Evolutionary conservation across 2,113 vertebrate species (phyloP).

Genomic region (Mesitornis unicolor): DNA sequence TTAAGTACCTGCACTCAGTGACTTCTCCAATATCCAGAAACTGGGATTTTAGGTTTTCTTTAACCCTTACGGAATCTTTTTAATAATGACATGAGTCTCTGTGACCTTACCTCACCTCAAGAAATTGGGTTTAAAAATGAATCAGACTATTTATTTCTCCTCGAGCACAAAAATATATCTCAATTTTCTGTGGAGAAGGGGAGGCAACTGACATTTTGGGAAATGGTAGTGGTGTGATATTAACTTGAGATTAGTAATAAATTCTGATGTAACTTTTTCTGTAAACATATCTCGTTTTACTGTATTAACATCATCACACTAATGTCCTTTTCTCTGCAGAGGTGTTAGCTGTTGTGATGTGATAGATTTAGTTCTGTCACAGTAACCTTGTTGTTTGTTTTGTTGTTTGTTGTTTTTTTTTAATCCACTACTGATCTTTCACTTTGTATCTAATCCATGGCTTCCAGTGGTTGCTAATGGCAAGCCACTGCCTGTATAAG

Average conservation of each 20-base stretch:
- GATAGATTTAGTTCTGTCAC: not conserved
- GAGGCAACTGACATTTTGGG: not conserved
- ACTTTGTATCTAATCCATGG: not conserved
- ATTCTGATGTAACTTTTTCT: not conserved
- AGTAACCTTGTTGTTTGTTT: not conserved
- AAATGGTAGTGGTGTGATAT: not conserved
- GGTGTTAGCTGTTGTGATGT: not conserved
- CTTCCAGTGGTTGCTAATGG: not conserved
- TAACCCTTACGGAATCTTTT: not conserved
- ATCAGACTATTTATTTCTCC: not conserved
- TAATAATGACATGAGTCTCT: not conserved
- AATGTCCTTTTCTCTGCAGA: not conserved
- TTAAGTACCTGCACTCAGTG: not conserved
- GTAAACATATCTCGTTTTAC: not conserved
- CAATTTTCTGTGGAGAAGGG: not conserved
- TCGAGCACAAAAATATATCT: not conserved
- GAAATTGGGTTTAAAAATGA: not conserved
- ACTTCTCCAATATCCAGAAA: not conserved
- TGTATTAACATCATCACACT: not conserved
- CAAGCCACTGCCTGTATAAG: not conserved
- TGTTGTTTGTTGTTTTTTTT: no score
- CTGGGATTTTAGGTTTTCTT: not conserved
- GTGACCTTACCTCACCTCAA: not conserved
- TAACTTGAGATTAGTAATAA: not conserved
- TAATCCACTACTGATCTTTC: not conserved